Evolutionary conservation across 2,113 vertebrate species (phyloP).

Genomic region (Labeo catla): DNA sequence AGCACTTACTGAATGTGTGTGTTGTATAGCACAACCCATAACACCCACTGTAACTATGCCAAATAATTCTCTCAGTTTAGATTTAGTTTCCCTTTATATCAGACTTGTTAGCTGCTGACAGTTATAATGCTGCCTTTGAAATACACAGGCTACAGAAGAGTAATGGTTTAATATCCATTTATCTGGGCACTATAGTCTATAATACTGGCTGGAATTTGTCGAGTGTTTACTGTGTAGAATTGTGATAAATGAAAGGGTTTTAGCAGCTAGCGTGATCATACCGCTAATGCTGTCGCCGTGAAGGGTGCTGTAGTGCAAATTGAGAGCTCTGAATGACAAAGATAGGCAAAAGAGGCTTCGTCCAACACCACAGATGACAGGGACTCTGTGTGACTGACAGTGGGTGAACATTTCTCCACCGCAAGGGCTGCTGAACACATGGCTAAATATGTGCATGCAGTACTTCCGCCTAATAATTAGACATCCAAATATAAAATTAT

Average conservation of each 20-base stretch:
- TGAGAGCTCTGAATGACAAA: slow-evolving; percentile 36
- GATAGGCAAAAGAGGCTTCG: slow-evolving; percentile 1
- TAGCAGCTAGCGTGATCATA: background rate
- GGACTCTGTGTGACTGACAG: slow-evolving; percentile 39
- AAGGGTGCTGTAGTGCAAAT: slow-evolving; percentile 17
- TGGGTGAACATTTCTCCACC: slow-evolving; percentile 28
- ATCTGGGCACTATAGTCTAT: background rate
- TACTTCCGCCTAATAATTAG: slow-evolving; percentile 11
- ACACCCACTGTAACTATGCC: background rate
- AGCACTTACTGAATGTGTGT: background rate
- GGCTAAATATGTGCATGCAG: slow-evolving; percentile 3
- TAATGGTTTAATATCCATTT: slow-evolving; percentile 7
- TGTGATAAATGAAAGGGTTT: slow-evolving; percentile 4
- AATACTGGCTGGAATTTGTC: slow-evolving; percentile 6
- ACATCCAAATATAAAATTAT: slow-evolving; percentile 1
- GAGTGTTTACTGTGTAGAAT: slow-evolving; percentile 14
- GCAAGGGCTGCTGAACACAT: slow-evolving; percentile 7
- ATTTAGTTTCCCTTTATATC: background rate
- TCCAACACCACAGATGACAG: slow-evolving; percentile 40
- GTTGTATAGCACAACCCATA: background rate
- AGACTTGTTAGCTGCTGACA: background rate
- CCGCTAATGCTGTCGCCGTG: background rate
- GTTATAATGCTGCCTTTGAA: background rate
- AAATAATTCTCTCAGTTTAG: background rate
- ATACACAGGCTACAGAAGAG: slow-evolving; percentile 1